These are phyloP conservation scores for Meandrusa payeni DNA, from an alignment of 2,888 invertebrate species.

Conservation along the genomic window DNA sequence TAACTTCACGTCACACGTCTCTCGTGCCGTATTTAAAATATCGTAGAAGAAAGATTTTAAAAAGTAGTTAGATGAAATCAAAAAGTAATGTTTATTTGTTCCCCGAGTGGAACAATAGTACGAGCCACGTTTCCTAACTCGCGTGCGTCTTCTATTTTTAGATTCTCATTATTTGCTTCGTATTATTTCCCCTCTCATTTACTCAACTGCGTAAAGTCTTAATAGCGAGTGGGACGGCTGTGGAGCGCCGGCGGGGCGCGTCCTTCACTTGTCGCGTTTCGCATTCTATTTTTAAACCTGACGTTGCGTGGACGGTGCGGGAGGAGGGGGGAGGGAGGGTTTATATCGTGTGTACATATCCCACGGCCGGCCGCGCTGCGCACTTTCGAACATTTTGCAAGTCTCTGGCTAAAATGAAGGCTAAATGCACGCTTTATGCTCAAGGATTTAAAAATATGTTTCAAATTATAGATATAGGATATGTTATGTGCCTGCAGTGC, in stretches of 20 bases:
- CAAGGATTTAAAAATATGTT: too few relatives aligned
- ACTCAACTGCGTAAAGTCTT: conserved; percentile 25
- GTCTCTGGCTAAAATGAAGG: too few relatives aligned
- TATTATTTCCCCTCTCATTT: conserved; percentile 41
- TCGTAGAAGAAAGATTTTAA: too few relatives aligned
- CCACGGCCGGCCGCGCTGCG: background rate
- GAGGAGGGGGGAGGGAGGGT: conserved; percentile 26
- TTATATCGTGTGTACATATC: background rate
- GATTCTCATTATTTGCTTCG: conserved; percentile 49
- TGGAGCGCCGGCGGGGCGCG: conserved; percentile 44
- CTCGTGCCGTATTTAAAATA: too few relatives aligned
- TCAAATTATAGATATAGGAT: too few relatives aligned
- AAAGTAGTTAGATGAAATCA: background rate
- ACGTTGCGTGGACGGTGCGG: conserved; percentile 42
- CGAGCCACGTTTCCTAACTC: conserved; percentile 53
- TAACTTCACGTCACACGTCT: too few relatives aligned
- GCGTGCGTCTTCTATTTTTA: conserved; percentile 68
- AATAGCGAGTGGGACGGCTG: conserved; percentile 39
- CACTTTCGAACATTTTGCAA: background rate
- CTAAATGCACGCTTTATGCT: too few relatives aligned
- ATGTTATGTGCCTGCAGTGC: too few relatives aligned
- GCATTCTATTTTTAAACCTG: conserved; percentile 34
- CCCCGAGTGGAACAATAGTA: conserved; percentile 32
- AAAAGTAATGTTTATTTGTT: conserved; percentile 12
- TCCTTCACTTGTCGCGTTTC: conserved; percentile 66